Evolutionary conservation across 2,888 invertebrate genomes (phyloP).

Genomic region (Dione juno): DNA sequence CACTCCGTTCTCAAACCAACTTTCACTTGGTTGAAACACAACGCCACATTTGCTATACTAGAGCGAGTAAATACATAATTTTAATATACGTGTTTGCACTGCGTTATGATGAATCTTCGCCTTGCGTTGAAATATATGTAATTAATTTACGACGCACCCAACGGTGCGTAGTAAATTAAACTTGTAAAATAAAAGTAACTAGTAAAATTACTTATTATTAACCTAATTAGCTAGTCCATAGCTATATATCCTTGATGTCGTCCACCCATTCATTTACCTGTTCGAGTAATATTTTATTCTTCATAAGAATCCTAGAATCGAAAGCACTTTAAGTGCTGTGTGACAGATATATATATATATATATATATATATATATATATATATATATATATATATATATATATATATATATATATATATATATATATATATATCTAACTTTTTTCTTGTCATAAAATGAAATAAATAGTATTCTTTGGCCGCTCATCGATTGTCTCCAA

Average conservation of each 20-base stretch:
- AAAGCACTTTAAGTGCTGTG: not conserved
- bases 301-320: not conserved
- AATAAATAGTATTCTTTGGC: not conserved
- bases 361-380: not conserved
- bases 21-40: no score
- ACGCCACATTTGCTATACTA: no score
- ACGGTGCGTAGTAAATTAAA: no score
- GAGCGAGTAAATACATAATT: no score
- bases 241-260: not conserved
- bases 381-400: no score
- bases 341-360: not conserved
- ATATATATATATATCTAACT: no score
- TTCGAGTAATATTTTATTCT: not conserved
- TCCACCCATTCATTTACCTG: not conserved
- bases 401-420: no score
- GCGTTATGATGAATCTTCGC: no score
- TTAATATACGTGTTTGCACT: no score
- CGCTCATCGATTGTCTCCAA: conserved; percentile 9
- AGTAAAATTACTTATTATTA: not conserved
- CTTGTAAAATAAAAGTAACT: no score
- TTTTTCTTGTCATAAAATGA: no score
- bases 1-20: no score
- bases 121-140: not conserved
- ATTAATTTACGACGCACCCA: not conserved
- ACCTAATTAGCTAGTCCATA: not conserved